phyloP scores from a whole-genome alignment of 2,888 invertebrate species.

The Hololepta plana region DNA sequence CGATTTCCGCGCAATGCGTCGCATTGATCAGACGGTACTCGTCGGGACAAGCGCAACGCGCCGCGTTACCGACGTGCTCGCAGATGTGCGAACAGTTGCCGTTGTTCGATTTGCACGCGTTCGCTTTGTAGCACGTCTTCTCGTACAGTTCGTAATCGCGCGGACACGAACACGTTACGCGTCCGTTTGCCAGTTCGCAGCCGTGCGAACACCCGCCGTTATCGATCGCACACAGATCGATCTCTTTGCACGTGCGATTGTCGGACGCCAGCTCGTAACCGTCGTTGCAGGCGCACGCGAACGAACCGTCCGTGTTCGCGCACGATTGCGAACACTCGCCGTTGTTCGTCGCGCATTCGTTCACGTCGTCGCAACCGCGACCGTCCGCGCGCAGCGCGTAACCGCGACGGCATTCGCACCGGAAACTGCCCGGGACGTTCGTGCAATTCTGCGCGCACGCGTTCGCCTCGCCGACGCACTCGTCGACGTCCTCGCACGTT shows the following conservation, averaged over 20 bases:
- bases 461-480: constrained; percentile 18
- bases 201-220: constrained; percentile 45
- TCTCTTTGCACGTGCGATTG: constrained; percentile 27
- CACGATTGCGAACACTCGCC: constrained; percentile 37
- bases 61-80: constrained; percentile 22
- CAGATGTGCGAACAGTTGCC: constrained; percentile 35
- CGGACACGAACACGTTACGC: constrained; percentile 22
- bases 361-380: constrained; percentile 21
- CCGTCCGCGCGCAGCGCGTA: constrained; percentile 20
- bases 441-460: constrained; percentile 19
- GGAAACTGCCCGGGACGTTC: constrained; percentile 16
- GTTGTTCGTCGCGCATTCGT: constrained; percentile 24
- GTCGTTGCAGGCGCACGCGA: constrained; percentile 33
- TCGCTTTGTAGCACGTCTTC: constrained; percentile 12
- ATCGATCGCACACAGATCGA: constrained; percentile 37
- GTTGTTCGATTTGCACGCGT: constrained; percentile 10
- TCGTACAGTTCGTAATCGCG: constrained; percentile 17
- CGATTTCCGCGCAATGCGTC: constrained; percentile 21
- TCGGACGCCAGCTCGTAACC: constrained; percentile 29
- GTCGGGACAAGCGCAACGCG: constrained; percentile 15
- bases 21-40: constrained; percentile 15
- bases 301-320: constrained; percentile 21
- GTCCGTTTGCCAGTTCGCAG: constrained; percentile 34
- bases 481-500: constrained; percentile 14
- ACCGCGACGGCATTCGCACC: constrained; percentile 19